These are phyloP conservation scores for Cephalopachus bancanus DNA, from an alignment of 2,797 vertebrate species.

Conservation along the genomic window DNA sequence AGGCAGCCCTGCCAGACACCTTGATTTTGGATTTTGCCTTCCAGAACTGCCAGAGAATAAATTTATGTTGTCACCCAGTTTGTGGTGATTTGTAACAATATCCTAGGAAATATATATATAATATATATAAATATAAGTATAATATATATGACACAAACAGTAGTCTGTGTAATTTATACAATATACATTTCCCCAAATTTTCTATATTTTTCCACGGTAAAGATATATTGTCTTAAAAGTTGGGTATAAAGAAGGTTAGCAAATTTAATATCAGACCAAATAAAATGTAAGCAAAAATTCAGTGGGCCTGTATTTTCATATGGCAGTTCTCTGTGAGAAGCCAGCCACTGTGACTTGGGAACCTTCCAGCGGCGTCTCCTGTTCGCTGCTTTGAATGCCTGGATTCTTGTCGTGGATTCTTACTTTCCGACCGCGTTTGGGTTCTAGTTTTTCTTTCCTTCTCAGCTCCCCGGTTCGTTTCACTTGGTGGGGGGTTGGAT, in stretches of 20 bases:
- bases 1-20: not conserved
- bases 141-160: not conserved
- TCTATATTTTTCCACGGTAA: not conserved
- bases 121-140: not conserved
- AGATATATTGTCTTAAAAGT: conserved; percentile 4
- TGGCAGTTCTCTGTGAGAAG: not conserved
- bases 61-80: not conserved
- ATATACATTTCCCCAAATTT: not conserved
- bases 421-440: not conserved
- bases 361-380: not conserved
- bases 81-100: not conserved
- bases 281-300: not conserved
- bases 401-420: not conserved
- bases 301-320: not conserved
- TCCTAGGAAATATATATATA: not conserved
- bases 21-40: not conserved
- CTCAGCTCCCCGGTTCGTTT: not conserved
- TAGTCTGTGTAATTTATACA: not conserved
- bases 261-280: conserved; percentile 14
- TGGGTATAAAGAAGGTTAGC: not conserved
- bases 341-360: not conserved
- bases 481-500: not conserved
- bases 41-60: not conserved
- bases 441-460: not conserved
- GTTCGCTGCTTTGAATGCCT: not conserved